Evolutionary conservation across 1,140 invertebrate species (phyloP), one percentile per base, ranked within the genome.

Genomic region (Stegodyphus mimosarum): DNA sequence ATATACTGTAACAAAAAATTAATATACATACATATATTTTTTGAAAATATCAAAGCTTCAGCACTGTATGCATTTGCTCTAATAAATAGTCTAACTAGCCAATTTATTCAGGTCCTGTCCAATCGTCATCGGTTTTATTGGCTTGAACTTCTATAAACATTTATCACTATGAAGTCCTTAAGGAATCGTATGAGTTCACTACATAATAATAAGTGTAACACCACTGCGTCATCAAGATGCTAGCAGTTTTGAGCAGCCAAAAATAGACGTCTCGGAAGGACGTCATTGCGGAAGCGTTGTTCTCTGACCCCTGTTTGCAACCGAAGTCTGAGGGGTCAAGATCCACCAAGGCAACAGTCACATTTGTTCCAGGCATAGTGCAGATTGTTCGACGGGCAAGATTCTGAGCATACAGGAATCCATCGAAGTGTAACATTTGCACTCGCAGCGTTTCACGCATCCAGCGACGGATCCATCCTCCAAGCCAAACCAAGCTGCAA

Each of bases 401-500:
- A 63, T 91, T 89, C 84, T 92, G 90, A 78, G 92, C 90, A 48
- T 91, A 90, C 77, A 92, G 90, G 0, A 78, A 77, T 70, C 90
- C 90, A 73, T 92, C 92, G n/a, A 92, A 89, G 6, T 92, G 92
- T 6, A 93, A 92, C 15, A 93, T 93, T 88, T 94, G 94, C 49
- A 94, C 93, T 88, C 94, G 93, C n/a, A 94, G 91, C 10, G 93
- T 95, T 89, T 96, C 95, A 10, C 95, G 91, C 6, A 95, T 91
- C 95, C 96, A 97, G 52, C 96, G 92, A 17, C 96, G 91, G 71
- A 97, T 91, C 96, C 96, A 97, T 70, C 95, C 93, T 1, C 95
- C 95, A 50, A 97, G 92, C 96, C 96, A 97, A 6, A 96, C 94
- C 60, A 97, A 91, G 73, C 95, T 95, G 89, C 96, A 97, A 87